A percentile compares a stretch with the other conserved stretches of the same genome.
These are phyloP conservation scores for Cabera pusaria DNA, from an alignment of 2,888 invertebrate genomes.

Conservation along the genomic window DNA sequence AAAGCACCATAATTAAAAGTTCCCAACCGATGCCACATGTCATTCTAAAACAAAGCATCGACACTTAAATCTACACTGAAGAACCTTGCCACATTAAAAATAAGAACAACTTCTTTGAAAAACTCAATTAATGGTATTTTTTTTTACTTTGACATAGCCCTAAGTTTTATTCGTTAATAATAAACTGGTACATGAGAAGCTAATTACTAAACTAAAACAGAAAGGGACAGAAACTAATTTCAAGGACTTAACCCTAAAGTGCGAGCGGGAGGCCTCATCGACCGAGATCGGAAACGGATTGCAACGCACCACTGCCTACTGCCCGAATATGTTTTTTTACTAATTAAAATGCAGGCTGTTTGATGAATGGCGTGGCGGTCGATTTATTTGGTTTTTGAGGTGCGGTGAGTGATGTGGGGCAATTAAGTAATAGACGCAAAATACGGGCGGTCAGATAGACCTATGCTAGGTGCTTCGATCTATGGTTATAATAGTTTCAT, in stretches of 20 bases:
- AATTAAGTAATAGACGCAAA: slow-evolving; percentile 22
- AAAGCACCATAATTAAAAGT: slow-evolving; percentile 64
- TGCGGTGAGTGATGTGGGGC: slow-evolving; percentile 40
- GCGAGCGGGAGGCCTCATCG: slow-evolving; percentile 41
- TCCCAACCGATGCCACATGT: slow-evolving; percentile 73
- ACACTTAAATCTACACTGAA: slow-evolving; percentile 25
- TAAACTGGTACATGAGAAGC: slow-evolving; percentile 68
- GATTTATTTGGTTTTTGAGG: slow-evolving; percentile 63
- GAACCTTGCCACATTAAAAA: slow-evolving; percentile 9
- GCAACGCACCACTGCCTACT: slow-evolving; percentile 72
- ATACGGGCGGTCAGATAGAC: no score
- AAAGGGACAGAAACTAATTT: slow-evolving; percentile 39
- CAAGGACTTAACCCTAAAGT: slow-evolving; percentile 18
- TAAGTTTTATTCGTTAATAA: no score
- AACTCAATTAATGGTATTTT: no score
- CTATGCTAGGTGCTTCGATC: no score
- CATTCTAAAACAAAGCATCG: slow-evolving; percentile 72
- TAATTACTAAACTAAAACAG: slow-evolving; percentile 62
- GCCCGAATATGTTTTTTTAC: slow-evolving; percentile 71
- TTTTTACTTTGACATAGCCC: slow-evolving; percentile 7
- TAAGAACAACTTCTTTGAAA: neutral
- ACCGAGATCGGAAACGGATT: slow-evolving; percentile 76
- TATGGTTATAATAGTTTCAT: no score
- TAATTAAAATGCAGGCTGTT: slow-evolving; percentile 75
- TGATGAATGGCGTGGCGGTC: slow-evolving; percentile 68